A percentile compares a stretch with the other conserved stretches of the same genome.
These are phyloP conservation scores for Aegotheles bennettii DNA, from an alignment of 2,113 vertebrate genomes.

Conservation along the genomic window DNA sequence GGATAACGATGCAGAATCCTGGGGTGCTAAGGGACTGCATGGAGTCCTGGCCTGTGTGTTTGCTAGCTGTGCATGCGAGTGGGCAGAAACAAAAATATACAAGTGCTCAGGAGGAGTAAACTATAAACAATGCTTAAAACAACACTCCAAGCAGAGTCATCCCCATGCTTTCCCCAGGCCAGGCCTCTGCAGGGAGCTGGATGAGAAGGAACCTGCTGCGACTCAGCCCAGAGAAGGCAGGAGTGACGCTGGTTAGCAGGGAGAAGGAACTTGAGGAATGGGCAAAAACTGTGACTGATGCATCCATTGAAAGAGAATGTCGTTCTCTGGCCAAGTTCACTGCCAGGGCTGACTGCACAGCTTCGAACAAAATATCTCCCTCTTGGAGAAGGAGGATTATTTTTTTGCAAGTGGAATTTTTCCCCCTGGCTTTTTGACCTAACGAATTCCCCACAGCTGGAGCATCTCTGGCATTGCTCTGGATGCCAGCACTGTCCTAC, in stretches of 20 bases:
- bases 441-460: neutral
- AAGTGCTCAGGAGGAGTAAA: slow-evolving; percentile 11
- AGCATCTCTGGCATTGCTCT: neutral
- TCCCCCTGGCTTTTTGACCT: neutral
- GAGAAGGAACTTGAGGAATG: slow-evolving; percentile 65
- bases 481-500: neutral
- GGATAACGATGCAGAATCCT: neutral
- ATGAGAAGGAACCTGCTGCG: slow-evolving; percentile 51
- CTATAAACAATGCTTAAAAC: slow-evolving; percentile 43
- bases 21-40: neutral
- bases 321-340: neutral
- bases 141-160: neutral
- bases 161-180: neutral
- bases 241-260: slow-evolving; percentile 2
- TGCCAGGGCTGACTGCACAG: neutral
- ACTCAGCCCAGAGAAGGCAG: neutral
- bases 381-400: neutral
- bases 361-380: neutral
- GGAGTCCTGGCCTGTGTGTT: slow-evolving; percentile 1
- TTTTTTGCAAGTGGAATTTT: neutral
- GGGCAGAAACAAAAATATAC: slow-evolving; percentile 47
- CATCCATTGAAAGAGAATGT: slow-evolving; percentile 14
- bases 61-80: slow-evolving; percentile 35
- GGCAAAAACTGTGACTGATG: slow-evolving; percentile 36
- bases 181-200: neutral